A percentile compares a stretch with the other conserved stretches of the same genome.
Conservation (phyloP, 2,113 vertebrate species). For the Sebastes schlegelii region DNA sequence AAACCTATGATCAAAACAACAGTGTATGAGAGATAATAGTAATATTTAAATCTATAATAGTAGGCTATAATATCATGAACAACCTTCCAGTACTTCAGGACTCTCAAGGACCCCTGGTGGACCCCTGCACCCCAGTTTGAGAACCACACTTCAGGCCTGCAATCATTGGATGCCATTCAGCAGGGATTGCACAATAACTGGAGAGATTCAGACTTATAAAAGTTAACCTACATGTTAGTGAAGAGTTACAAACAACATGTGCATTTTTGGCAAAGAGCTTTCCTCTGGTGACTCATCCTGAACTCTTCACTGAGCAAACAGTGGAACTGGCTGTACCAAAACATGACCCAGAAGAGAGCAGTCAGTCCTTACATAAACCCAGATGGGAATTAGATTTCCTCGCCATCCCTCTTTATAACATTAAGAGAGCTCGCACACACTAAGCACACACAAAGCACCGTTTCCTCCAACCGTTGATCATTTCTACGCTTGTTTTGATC, state of each 20-base stretch:
- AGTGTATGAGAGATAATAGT: not conserved
- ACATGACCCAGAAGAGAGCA: constrained; percentile 74
- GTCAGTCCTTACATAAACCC: constrained; percentile 68
- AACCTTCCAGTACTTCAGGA: not conserved
- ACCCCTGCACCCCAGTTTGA: constrained; percentile 22
- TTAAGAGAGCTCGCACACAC: constrained; percentile 14
- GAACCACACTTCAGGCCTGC: constrained; percentile 38
- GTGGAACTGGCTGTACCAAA: constrained; percentile 73
- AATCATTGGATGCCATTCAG: not conserved
- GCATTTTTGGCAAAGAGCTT: constrained; percentile 48
- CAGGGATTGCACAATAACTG: constrained; percentile 34
- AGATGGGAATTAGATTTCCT: constrained; percentile 39
- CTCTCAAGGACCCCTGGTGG: not conserved
- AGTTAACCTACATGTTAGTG: not conserved
- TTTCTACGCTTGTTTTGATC: constrained; percentile 43
- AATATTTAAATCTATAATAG: not conserved
- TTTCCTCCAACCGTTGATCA: not conserved
- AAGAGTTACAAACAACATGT: constrained; percentile 25
- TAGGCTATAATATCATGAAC: not conserved
- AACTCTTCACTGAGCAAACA: constrained; percentile 61
- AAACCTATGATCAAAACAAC: too few species aligned
- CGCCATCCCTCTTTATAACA: constrained; percentile 36
- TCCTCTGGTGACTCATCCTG: constrained; percentile 70
- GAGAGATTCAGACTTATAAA: constrained; percentile 15
- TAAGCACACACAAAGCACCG: constrained; percentile 34